phyloP scores from a whole-genome alignment of 1,140 invertebrate genomes.

The Venturia canescens region DNA sequence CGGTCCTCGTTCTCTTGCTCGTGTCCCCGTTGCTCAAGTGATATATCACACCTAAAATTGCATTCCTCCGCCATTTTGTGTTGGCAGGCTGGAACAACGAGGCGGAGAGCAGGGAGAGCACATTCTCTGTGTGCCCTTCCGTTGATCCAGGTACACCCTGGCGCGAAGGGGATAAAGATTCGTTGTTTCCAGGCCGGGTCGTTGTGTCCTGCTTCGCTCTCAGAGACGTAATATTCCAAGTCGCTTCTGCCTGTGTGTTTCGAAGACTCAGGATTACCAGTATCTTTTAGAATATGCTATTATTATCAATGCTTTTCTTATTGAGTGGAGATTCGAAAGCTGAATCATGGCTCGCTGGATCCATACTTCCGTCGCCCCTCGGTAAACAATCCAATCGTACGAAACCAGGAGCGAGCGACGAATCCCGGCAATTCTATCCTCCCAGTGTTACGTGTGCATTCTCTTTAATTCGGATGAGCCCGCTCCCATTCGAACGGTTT shows the following conservation, averaged over 20 bases:
- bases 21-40: slow-evolving; percentile 5
- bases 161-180: background rate
- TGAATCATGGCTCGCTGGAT: slow-evolving; percentile 20
- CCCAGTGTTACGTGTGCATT: slow-evolving; percentile 5
- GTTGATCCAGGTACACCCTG: slow-evolving; percentile 11
- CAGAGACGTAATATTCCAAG: background rate
- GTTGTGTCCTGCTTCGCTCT: slow-evolving; percentile 8
- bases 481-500: background rate
- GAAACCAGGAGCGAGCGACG: background rate
- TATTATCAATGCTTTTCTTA: slow-evolving; percentile 36
- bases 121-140: slow-evolving; percentile 5
- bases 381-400: slow-evolving; percentile 19
- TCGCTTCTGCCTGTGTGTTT: background rate
- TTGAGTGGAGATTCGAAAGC: slow-evolving; percentile 12
- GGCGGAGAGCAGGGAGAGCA: slow-evolving; percentile 15
- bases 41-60: slow-evolving; percentile 52
- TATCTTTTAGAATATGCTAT: slow-evolving; percentile 1
- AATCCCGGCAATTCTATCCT: background rate
- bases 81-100: background rate
- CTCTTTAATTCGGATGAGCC: background rate
- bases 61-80: slow-evolving; percentile 52
- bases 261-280: slow-evolving; percentile 2
- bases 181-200: background rate
- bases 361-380: background rate
- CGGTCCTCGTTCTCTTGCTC: slow-evolving; percentile 13